Percentiles rank a stretch among this genome's conserved stretches.
Conservation (phyloP, 1,140 invertebrate genomes). For the Littorina saxatilis region DNA sequence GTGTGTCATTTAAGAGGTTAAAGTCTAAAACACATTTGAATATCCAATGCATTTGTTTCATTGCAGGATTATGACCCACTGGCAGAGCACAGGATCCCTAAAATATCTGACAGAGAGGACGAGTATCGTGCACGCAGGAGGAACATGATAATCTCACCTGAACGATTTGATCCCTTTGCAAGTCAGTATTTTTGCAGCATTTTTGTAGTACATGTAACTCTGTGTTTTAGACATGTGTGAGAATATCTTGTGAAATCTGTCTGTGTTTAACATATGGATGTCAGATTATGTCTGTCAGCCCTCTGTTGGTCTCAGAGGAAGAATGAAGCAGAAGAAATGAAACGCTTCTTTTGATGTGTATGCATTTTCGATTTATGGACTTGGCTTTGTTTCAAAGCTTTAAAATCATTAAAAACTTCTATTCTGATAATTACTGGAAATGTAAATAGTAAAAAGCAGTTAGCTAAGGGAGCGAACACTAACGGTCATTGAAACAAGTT, state of each 20-base stretch:
- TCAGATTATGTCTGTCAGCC: not conserved
- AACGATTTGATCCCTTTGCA: constrained; percentile 95
- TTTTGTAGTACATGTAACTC: not conserved
- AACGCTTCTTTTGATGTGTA: no score
- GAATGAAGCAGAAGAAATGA: no score
- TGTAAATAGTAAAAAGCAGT: no score
- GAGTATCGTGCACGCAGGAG: constrained; percentile 93
- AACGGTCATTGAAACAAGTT: no score
- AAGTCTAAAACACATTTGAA: no score
- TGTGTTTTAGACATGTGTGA: constrained; percentile 1
- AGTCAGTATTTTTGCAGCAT: constrained; percentile 82
- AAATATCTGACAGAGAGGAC: constrained; percentile 95
- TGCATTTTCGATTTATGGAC: no score
- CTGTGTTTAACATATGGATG: not conserved
- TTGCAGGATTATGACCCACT: constrained; percentile 96
- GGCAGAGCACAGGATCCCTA: constrained; percentile 90
- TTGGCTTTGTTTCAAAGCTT: no score
- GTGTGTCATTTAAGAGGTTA: no score
- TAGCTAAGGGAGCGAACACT: no score
- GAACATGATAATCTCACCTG: constrained; percentile 93
- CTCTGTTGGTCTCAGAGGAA: no score
- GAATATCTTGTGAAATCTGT: constrained; percentile 12
- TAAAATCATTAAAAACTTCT: no score
- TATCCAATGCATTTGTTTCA: not conserved
- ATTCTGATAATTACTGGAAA: no score